These are phyloP conservation scores for Drosophila koepferae DNA, from an alignment of 2,888 invertebrate genomes.

Conservation along the genomic window DNA sequence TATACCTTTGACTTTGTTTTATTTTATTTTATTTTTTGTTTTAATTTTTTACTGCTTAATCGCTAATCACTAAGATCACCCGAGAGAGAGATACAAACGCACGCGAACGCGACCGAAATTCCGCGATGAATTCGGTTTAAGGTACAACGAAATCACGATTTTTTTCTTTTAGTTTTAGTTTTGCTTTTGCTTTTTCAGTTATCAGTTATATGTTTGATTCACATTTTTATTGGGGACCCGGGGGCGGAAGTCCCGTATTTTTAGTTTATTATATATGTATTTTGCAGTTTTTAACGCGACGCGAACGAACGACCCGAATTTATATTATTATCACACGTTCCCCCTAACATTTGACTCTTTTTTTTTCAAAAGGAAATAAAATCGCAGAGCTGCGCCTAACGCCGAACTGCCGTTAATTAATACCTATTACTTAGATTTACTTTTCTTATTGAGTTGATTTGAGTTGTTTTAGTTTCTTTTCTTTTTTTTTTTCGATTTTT, in stretches of 20 bases:
- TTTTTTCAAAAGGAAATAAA: conserved; percentile 61
- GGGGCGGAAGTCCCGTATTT: conserved; percentile 84
- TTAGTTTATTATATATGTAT: conserved; percentile 47
- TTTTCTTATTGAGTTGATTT: conserved; percentile 50
- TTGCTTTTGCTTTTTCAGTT: conserved; percentile 46
- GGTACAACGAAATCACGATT: conserved; percentile 86
- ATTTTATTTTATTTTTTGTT: conserved; percentile 41
- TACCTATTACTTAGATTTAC: conserved; percentile 74
- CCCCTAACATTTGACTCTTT: conserved; percentile 56
- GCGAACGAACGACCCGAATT: conserved; percentile 82
- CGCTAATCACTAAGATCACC: conserved; percentile 85
- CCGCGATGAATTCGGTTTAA: conserved; percentile 86
- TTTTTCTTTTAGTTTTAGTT: conserved; percentile 60
- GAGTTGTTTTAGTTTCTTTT: conserved; percentile 37
- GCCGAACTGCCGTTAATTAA: conserved; percentile 65
- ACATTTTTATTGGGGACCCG: conserved; percentile 78
- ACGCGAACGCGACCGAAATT: conserved; percentile 86
- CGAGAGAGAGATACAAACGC: conserved; percentile 84
- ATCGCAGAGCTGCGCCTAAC: conserved; percentile 47
- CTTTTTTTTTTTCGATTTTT: background rate
- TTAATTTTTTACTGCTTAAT: conserved; percentile 63
- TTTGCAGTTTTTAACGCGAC: conserved; percentile 76
- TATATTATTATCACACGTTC: conserved; percentile 83
- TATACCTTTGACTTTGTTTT: conserved; percentile 27
- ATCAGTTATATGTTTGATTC: conserved; percentile 31